phyloP scores from a whole-genome alignment of 2,797 vertebrate genomes.

The Pseudochirops cupreus region DNA sequence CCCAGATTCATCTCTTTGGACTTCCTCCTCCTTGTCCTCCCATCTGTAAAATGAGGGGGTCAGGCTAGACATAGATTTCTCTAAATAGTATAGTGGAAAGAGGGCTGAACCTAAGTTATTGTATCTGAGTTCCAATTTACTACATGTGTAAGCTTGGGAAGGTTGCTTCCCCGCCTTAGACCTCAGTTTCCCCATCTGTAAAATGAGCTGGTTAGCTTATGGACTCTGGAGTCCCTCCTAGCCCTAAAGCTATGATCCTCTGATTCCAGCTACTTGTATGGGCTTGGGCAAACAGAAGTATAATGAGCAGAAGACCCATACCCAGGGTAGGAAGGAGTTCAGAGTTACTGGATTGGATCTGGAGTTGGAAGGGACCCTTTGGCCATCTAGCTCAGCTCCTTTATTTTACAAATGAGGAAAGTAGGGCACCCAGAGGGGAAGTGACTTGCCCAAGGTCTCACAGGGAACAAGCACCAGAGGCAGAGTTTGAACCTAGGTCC shows the following conservation, averaged over 20 bases:
- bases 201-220: not conserved
- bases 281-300: not conserved
- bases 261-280: not conserved
- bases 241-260: not conserved
- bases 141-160: not conserved
- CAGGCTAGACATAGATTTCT: not conserved
- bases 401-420: not conserved
- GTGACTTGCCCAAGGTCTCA: not conserved
- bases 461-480: not conserved
- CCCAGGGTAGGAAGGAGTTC: not conserved
- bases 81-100: not conserved
- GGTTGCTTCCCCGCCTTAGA: not conserved
- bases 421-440: not conserved
- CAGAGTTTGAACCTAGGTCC: not conserved
- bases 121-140: not conserved
- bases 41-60: not conserved
- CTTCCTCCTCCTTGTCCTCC: not conserved
- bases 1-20: not conserved
- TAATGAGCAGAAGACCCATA: too few relatives aligned
- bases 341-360: not conserved
- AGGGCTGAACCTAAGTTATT: not conserved
- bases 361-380: not conserved
- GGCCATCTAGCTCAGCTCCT: not conserved
- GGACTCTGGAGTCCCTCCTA: not conserved
- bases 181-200: not conserved